Evolutionary conservation across 2,113 vertebrate species (phyloP), one percentile per base, ranked within the genome.

Genomic region (Tachysurus fulvidraco): DNA sequence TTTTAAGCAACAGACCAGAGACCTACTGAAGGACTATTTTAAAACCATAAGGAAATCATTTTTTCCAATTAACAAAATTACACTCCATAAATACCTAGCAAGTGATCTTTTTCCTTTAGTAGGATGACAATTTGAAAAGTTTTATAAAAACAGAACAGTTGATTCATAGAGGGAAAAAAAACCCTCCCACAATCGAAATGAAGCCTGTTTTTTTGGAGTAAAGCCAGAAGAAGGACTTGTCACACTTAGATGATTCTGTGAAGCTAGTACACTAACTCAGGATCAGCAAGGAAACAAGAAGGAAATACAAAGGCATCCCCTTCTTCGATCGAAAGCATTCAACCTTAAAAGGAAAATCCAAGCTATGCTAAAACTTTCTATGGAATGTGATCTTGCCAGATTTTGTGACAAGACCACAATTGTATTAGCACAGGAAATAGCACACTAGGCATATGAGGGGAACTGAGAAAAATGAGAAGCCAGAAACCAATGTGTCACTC

Each of bases 201-300:
- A 83, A 82, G 25, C 3, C 52, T 4, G 30, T 6, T 57, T 41
- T 55, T 23, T 23, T 44, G 62, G 30, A 41, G 55, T 59, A 62
- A 77, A 88, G 80, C 62, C 89, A 77, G 73, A 85, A 88, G 91
- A 90, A 89, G 85, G 87, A 89, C 91, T 86, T 36, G 93, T 94
- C 93, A 95, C 93, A 93, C 91, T 89, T 89, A 87, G 90, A 90
- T 93, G 93, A 90, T 81, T 88, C 89, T 90, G 91, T 80, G 84
- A 92, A 93, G 92, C 91, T n/a, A 84, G 86, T 41, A 59, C 80
- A 87, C 67, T 94, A 92, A 92, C 91, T 93, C 88, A 86, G 90
- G 91, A 94, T 94, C 92, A 92, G 91, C 83, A 77, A 91, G 84
- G 86, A 85, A 44, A 19, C 89, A 90, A 91, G 87, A 21, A 36